A percentile compares a stretch with the other conserved stretches of the same genome.
Conservation (phyloP, 2,888 invertebrate species). For the Rhyacophila evoluta region DNA sequence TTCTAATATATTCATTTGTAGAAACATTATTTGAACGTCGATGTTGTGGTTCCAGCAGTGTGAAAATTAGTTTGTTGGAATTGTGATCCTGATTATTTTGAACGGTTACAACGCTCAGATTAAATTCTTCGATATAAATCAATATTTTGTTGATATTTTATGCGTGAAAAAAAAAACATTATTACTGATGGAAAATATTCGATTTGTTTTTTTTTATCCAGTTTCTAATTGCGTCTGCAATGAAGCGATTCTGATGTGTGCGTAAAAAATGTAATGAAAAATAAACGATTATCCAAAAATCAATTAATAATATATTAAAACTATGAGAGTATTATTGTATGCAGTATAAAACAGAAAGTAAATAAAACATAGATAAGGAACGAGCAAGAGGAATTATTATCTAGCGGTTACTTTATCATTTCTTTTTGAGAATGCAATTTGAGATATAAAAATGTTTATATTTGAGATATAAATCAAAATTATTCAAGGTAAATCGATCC, state of each 20-base stretch:
- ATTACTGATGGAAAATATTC: slow-evolving; percentile 16
- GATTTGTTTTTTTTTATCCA: neutral
- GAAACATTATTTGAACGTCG: neutral
- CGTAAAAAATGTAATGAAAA: slow-evolving; percentile 22
- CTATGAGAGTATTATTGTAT: slow-evolving; percentile 32
- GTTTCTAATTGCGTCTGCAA: neutral
- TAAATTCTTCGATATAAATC: neutral
- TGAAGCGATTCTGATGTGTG: slow-evolving; percentile 6
- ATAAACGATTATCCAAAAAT: slow-evolving; percentile 4
- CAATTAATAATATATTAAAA: slow-evolving; percentile 17
- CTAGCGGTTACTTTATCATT: slow-evolving; percentile 15
- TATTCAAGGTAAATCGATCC: slow-evolving; percentile 19
- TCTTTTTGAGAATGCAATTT: slow-evolving; percentile 12
- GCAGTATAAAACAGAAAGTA: slow-evolving; percentile 27
- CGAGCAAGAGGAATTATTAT: slow-evolving; percentile 16
- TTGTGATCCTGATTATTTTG: no score
- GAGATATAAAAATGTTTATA: slow-evolving; percentile 17
- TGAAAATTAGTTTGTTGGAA: neutral
- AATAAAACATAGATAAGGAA: slow-evolving; percentile 27
- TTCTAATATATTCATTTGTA: no score
- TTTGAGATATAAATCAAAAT: slow-evolving; percentile 22
- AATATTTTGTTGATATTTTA: neutral
- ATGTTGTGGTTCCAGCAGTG: neutral
- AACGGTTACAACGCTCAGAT: no score
- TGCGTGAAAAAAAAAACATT: neutral